Base-by-base conservation (phyloP, 2,113 vertebrate species). In the Crypturellus undulatus region DNA sequence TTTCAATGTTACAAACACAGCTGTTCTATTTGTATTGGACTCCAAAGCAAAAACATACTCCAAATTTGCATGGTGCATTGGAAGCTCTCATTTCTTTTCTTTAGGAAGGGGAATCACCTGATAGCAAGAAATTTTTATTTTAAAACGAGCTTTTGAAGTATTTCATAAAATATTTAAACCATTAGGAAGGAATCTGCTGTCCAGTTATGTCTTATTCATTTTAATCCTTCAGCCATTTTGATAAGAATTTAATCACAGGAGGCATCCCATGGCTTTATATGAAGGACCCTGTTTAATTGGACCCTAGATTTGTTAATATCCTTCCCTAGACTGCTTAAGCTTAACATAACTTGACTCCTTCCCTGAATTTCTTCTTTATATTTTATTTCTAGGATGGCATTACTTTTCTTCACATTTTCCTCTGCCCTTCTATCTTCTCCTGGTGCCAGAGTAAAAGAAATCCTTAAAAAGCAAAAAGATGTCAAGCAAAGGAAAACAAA, bases 181-280 rank as follows among this genome's bases (percentile, higher is more conserved):
- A 51, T 52, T 32, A 58, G 54, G 54, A 70, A 87, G 15, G 62
- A 34, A 77, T 49, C 3, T 59, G 68, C 84, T 34, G 71, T 82
- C 81, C 65, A 65, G 73, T 65, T 90, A 63, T n/a, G 22, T 30
- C 42, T 58, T 82, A 87, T 43, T 83, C 76, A 94, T 93, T 90
- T 92, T 93, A 92, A 95, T 95, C 78, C 60, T 88, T 95, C 54
- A 84, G 62, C 67, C 78, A 73, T 77, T 70, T 54, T 82, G 70
- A 62, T 89, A 89, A 93, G 67, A 59, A 87, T 87, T 93, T 92
- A 82, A 84, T 79, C 49, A 79, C 10, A 16, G 30, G 40, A 83
- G 63, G 85, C 89, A 87, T 83, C 75, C 24, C 40, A 4, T 28
- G n/a, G 20, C 13, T 87, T 87, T 79, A 64, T 75, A 59, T 91